Conservation (phyloP, 2,797 vertebrate species). For the Pampus argenteus region DNA sequence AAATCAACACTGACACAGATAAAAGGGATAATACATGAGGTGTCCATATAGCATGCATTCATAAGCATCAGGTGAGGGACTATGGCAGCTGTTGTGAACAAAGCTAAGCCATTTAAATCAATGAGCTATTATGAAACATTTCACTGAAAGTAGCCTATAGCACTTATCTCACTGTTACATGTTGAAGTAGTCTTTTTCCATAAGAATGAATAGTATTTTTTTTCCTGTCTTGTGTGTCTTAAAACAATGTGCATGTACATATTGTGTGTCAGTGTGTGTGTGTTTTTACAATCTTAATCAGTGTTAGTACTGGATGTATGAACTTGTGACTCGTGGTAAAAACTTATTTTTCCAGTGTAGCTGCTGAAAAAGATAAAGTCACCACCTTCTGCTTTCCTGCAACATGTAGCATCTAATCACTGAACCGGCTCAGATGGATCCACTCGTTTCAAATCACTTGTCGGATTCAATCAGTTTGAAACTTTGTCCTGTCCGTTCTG, state of each 20-base stretch:
- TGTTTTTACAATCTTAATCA: conserved; percentile 78
- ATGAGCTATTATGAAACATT: conserved; percentile 71
- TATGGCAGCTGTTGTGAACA: conserved; percentile 61
- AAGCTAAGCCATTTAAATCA: conserved; percentile 66
- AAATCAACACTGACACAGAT: conserved; percentile 46
- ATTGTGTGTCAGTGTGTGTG: conserved; percentile 37
- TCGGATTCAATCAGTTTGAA: conserved; percentile 60
- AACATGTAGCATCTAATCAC: conserved; percentile 70
- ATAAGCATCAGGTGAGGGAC: conserved; percentile 64
- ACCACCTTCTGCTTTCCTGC: conserved; percentile 66
- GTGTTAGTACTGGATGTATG: conserved; percentile 60
- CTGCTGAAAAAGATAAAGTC: conserved; percentile 70
- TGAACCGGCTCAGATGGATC: conserved; percentile 63
- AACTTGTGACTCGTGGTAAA: conserved; percentile 58
- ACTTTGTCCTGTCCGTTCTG: conserved; percentile 52
- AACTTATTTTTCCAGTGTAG: conserved; percentile 63
- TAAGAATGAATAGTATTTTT: conserved; percentile 31
- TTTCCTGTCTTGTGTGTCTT: conserved; percentile 42
- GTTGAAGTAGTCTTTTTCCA: conserved; percentile 64
- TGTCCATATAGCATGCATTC: conserved; percentile 72
- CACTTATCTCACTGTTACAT: conserved; percentile 72
- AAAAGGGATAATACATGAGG: conserved; percentile 64
- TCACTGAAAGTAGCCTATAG: conserved; percentile 75
- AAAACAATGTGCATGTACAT: conserved; percentile 58
- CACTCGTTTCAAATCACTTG: conserved; percentile 56